phyloP scores from a whole-genome alignment of 2,113 vertebrate genomes.

The Cebidichthys violaceus region DNA sequence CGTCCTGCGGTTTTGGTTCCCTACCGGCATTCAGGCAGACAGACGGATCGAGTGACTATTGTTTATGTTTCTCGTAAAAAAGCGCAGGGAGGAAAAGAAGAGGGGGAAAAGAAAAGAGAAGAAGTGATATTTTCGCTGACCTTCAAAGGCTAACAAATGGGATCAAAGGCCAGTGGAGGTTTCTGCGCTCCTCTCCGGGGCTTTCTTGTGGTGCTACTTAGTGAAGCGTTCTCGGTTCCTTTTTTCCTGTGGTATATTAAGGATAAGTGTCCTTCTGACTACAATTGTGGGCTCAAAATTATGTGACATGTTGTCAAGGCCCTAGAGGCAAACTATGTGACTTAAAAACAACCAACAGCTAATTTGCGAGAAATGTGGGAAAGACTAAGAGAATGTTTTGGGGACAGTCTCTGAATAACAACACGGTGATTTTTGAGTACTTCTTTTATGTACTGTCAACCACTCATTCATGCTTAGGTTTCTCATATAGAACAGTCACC shows the following conservation, averaged over 20 bases:
- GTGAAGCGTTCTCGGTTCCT: slow-evolving; percentile 51
- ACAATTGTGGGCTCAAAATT: slow-evolving; percentile 59
- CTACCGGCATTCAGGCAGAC: slow-evolving; percentile 66
- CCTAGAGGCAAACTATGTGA: slow-evolving; percentile 43
- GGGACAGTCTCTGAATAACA: slow-evolving; percentile 39
- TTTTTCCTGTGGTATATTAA: slow-evolving; percentile 61
- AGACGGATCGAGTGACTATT: slow-evolving; percentile 78
- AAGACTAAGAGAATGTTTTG: slow-evolving; percentile 44
- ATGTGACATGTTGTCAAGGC: slow-evolving; percentile 61
- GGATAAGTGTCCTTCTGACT: slow-evolving; percentile 65
- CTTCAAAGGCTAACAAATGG: slow-evolving; percentile 78
- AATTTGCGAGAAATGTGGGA: slow-evolving; percentile 35
- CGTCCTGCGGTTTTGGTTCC: slow-evolving; percentile 69
- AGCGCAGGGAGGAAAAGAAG: slow-evolving; percentile 50
- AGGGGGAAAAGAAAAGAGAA: slow-evolving; percentile 48
- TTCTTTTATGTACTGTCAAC: background rate
- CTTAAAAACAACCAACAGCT: slow-evolving; percentile 53
- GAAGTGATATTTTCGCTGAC: slow-evolving; percentile 77
- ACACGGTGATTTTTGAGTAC: slow-evolving; percentile 19
- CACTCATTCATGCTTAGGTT: background rate
- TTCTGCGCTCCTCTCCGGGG: slow-evolving; percentile 53
- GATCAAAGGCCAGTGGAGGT: slow-evolving; percentile 74
- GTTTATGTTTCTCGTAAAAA: slow-evolving; percentile 79
- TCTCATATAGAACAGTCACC: background rate
- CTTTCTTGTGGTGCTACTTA: slow-evolving; percentile 76